These are phyloP conservation scores for Brachyistius frenatus DNA, from an alignment of 2,113 vertebrate species.

Conservation along the genomic window DNA sequence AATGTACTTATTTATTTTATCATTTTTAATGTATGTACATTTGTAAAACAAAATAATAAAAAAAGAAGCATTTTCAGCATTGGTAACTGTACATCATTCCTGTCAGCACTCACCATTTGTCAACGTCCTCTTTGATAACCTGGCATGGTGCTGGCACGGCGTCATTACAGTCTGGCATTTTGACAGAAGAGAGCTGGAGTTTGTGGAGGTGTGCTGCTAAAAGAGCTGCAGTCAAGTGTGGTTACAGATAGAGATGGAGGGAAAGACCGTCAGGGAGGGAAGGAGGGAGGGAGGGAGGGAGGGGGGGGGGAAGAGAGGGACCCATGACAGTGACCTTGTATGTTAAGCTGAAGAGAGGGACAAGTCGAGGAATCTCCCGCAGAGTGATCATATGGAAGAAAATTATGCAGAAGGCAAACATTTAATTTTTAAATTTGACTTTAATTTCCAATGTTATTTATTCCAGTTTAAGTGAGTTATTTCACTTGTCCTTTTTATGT, in stretches of 20 bases:
- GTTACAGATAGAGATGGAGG: constrained; percentile 44
- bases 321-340: constrained; percentile 10
- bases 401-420: background rate
- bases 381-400: background rate
- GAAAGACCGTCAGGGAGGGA: constrained; percentile 16
- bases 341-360: constrained; percentile 11
- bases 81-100: background rate
- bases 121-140: constrained; percentile 71
- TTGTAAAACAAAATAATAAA: background rate
- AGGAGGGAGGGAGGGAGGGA: background rate
- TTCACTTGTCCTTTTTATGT: background rate
- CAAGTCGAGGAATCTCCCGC: background rate
- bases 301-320: constrained; percentile 7
- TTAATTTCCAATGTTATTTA: background rate
- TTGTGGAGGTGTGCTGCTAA: constrained; percentile 45
- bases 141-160: constrained; percentile 73
- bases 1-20: background rate
- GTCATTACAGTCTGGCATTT: constrained; percentile 71
- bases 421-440: background rate
- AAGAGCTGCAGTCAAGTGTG: constrained; percentile 54
- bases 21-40: background rate
- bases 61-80: background rate
- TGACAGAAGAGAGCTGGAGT: constrained; percentile 54
- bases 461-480: too few relatives aligned
- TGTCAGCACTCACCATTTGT: constrained; percentile 78